phyloP scores from a whole-genome alignment of 2,888 invertebrate species.

The Papilio elwesi region DNA sequence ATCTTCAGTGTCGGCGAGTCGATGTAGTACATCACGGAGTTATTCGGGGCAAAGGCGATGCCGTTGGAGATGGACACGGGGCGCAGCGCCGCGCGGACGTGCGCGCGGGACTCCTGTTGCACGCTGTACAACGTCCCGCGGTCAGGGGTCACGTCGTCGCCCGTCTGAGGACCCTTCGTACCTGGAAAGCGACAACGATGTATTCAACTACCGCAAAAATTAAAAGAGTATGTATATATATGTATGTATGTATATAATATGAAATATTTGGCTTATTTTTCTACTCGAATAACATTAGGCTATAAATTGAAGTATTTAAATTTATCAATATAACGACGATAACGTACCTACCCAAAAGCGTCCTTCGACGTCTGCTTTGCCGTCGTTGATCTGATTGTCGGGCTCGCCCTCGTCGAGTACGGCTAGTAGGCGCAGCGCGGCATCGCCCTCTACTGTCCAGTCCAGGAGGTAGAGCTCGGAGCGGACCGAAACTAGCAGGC shows the following conservation, averaged over 20 bases:
- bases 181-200: constrained; percentile 62
- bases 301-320: no score
- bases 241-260: no score
- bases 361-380: constrained; percentile 86
- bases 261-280: no score
- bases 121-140: constrained; percentile 84
- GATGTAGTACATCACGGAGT: constrained; percentile 88
- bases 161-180: constrained; percentile 85
- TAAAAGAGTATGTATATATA: no score
- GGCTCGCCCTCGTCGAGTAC: constrained; percentile 66
- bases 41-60: constrained; percentile 87
- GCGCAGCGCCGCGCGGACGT: constrained; percentile 57
- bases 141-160: constrained; percentile 76
- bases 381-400: constrained; percentile 86
- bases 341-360: constrained; percentile 85
- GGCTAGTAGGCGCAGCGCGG: constrained; percentile 61
- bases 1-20: constrained; percentile 87
- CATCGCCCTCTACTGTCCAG: constrained; percentile 72
- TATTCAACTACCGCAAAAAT: no score
- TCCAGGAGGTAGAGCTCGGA: constrained; percentile 73
- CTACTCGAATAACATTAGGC: no score
- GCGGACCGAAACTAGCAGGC: constrained; percentile 75
- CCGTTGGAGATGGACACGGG: constrained; percentile 89
- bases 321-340: neutral
- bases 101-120: constrained; percentile 55